Conservation (phyloP, 1,140 invertebrate species). For the Pissodes strobi region DNA sequence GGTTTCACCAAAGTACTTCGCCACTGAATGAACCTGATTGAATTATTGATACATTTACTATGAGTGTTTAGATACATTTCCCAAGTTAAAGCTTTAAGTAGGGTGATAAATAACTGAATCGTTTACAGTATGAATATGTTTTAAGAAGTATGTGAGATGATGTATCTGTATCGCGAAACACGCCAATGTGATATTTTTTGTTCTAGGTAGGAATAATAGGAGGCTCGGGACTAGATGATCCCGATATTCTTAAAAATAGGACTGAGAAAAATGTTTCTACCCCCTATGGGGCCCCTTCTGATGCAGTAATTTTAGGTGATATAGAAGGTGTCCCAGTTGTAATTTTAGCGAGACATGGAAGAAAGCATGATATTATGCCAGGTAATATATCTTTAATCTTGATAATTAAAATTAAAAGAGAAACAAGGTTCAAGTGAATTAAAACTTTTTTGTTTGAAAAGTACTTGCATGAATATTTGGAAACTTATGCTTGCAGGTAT, state of each 20-base stretch:
- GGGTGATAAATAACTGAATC: too few relatives aligned
- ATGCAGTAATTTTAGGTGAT: conserved; percentile 75
- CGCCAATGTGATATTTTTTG: too few relatives aligned
- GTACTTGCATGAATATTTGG: neutral
- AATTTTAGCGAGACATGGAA: conserved; percentile 87
- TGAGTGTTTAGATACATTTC: too few relatives aligned
- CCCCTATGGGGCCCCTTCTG: conserved; percentile 86
- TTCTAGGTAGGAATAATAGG: conserved; percentile 92
- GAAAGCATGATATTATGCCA: conserved; percentile 81
- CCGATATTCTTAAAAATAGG: conserved; percentile 76
- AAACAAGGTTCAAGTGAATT: conserved; percentile 64
- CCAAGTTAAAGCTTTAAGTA: too few relatives aligned
- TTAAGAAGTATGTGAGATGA: too few relatives aligned
- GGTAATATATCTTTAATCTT: conserved; percentile 69
- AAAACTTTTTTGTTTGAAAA: neutral
- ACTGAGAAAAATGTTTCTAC: conserved; percentile 70
- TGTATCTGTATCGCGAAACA: too few relatives aligned
- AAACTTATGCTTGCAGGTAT: too few relatives aligned
- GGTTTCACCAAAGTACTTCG: too few relatives aligned
- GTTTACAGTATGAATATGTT: too few relatives aligned
- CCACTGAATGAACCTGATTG: too few relatives aligned
- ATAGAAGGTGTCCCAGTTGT: conserved; percentile 81
- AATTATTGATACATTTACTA: too few relatives aligned
- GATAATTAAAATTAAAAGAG: conserved; percentile 68
- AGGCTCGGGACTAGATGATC: conserved; percentile 89